Evolutionary conservation across 2,888 invertebrate genomes (phyloP).

Genomic region (Tipula confusa): DNA sequence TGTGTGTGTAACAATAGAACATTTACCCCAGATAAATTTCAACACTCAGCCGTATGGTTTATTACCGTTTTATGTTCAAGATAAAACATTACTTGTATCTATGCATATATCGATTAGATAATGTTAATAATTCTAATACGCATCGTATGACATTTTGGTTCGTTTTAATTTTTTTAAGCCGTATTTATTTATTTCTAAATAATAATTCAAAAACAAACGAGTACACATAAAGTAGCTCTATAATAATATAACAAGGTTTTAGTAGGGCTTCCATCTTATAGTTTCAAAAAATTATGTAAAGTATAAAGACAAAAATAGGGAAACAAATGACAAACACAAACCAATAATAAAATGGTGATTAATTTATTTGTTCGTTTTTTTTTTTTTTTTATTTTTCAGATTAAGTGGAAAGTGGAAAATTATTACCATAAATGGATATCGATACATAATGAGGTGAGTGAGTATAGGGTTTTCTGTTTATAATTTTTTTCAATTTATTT

Average conservation of each 20-base stretch:
- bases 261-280: neutral
- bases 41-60: too few species aligned
- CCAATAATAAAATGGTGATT: neutral
- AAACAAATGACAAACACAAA: neutral
- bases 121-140: neutral
- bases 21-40: neutral
- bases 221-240: neutral
- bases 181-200: conserved; percentile 7
- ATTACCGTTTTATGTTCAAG: neutral
- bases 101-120: neutral
- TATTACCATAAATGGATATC: conserved; percentile 8
- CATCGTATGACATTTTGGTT: neutral
- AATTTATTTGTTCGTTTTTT: neutral
- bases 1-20: neutral
- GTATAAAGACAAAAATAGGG: neutral
- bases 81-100: neutral
- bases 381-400: neutral
- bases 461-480: too few species aligned
- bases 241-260: neutral
- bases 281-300: neutral
- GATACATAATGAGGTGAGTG: too few species aligned
- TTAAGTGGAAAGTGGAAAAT: neutral
- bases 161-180: neutral
- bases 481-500: too few species aligned
- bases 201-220: neutral